Percentiles rank a stretch among this genome's conserved stretches.
phyloP scores from a whole-genome alignment of 2,113 vertebrate species.

The Phasianus colchicus region DNA sequence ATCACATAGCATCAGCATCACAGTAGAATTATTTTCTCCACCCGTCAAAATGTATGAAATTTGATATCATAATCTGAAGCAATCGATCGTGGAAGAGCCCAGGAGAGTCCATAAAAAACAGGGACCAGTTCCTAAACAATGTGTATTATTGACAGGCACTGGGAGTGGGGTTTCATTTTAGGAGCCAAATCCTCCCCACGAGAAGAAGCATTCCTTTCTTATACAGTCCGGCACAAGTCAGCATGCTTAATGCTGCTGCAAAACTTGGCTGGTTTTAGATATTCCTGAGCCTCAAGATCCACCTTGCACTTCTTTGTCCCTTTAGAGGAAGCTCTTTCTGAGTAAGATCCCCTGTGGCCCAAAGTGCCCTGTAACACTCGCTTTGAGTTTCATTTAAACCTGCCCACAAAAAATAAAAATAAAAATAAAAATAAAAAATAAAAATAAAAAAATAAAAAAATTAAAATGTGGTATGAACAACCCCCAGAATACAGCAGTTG shows the following conservation, averaged over 20 bases:
- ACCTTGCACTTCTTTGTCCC: neutral
- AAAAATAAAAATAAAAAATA: neutral
- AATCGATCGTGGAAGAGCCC: neutral
- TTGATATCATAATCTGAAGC: neutral
- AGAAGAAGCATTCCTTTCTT: slow-evolving; percentile 19
- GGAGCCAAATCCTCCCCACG: slow-evolving; percentile 15
- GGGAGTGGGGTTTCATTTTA: neutral
- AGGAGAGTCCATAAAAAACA: neutral
- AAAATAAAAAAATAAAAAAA: neutral
- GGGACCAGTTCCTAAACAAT: neutral
- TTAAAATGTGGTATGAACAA: neutral
- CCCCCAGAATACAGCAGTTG: neutral
- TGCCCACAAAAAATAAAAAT: neutral
- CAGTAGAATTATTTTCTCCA: neutral
- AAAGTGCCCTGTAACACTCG: rapidly evolving
- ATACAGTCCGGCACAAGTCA: neutral
- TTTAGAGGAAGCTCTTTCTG: neutral
- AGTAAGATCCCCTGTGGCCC: rapidly evolving
- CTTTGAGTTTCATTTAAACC: slow-evolving; percentile 18
- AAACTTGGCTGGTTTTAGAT: neutral
- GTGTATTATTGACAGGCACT: neutral
- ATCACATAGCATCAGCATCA: rapidly evolving
- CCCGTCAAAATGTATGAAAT: neutral
- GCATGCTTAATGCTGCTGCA: neutral
- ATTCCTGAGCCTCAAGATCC: neutral